phyloP scores from a whole-genome alignment of 2,888 invertebrate species.

The Nycteola revayana region DNA sequence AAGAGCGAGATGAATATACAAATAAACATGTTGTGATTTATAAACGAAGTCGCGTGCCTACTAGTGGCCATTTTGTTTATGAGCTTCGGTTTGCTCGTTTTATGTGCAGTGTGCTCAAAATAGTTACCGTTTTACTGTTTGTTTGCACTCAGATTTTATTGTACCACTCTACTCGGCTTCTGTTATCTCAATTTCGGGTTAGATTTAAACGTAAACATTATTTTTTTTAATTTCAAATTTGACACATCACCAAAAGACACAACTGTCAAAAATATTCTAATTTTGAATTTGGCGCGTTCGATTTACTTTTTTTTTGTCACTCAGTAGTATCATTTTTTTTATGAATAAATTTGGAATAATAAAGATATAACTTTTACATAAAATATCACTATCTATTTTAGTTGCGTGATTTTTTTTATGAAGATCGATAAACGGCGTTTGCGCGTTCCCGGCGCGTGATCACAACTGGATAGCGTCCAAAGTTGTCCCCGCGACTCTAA shows the following conservation, averaged over 20 bases:
- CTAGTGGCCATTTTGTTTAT: conserved; percentile 74
- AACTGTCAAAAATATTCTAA: conserved; percentile 1
- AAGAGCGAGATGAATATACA: conserved; percentile 72
- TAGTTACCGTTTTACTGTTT: conserved; percentile 62
- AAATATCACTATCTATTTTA: conserved; percentile 19
- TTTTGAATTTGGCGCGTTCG: conserved; percentile 4
- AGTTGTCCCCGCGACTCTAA: conserved; percentile 73
- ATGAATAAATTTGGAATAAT: too few species aligned
- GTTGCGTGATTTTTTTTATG: conserved; percentile 29
- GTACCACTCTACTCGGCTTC: conserved; percentile 40
- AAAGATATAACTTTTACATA: too few species aligned
- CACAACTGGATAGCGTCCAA: conserved; percentile 75
- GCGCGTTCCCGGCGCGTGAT: conserved; percentile 49
- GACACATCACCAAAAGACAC: conserved; percentile 16
- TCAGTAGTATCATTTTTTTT: too few species aligned
- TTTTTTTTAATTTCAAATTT: conserved; percentile 7
- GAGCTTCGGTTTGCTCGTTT: conserved; percentile 57
- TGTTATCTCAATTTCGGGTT: conserved; percentile 28
- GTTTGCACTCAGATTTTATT: conserved; percentile 64
- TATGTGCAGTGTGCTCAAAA: conserved; percentile 58
- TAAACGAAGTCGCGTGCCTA: conserved; percentile 70
- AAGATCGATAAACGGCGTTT: conserved; percentile 42
- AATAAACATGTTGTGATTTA: conserved; percentile 77
- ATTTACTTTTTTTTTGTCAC: too few species aligned
- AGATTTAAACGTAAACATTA: conserved; percentile 14